Evolutionary conservation across 2,113 vertebrate genomes (phyloP), one percentile per base, ranked within the genome.

Genomic region (Vidua macroura): DNA sequence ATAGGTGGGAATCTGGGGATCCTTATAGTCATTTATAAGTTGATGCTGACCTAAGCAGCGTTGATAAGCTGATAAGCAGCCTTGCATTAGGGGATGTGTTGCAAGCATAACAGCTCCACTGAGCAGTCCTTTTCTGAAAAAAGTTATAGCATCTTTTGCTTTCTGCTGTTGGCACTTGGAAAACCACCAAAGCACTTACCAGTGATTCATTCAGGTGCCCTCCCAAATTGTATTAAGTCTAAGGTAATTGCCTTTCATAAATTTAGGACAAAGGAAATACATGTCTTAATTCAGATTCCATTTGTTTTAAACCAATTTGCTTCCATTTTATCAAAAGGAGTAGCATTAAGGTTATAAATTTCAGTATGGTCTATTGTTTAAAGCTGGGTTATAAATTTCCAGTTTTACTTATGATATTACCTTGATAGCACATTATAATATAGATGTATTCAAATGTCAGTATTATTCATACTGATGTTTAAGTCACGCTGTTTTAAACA

Each of bases 171-270:
- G 21, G 17, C 52, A 73, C 28, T 46, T 84, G 95, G 86, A 97
- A 80, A 22, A 77, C 7, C 41, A 74, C 73, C 48, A 62, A 82
- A 93, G 39, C n/a, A n/a, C 85, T 95, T 82, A 81, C 15, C 35
- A 88, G 33, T 73, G 69, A 96, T 85, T 96, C 30, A 91, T 86
- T 93, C 30, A 93, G 10, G 49, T 86, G 70, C 37, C 67, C 43
- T 97, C 96, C 85, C 83, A 94, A 92, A 93, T 6, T 62, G 30
- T 52, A 60, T 84, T 77, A 81, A n/a, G 43, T 44, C 52, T 88
- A 75, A 76, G 35, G 27, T 59, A 74, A 88, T 58, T 58, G 62
- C 73, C n/a, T 88, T 95, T 48, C 41, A 53, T 78, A 72, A 84
- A 88, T 92, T 95, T 46, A 90, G 41, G 83, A 64, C 19, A 91